A percentile compares a stretch with the other conserved stretches of the same genome.
Evolutionary conservation across 2,888 invertebrate genomes (phyloP).

Genomic region (Dendrolimus pini): DNA sequence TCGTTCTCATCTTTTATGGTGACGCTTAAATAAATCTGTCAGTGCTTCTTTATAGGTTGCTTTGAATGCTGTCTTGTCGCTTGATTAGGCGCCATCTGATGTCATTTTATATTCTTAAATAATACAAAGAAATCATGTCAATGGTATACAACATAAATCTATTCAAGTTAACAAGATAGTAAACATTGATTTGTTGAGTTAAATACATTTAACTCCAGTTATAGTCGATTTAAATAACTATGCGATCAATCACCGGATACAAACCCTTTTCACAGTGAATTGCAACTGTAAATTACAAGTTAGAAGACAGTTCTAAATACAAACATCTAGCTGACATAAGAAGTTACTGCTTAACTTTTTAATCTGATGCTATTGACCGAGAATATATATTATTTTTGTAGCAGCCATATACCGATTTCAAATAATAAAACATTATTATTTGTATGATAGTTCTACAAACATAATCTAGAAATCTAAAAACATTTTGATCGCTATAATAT

Average conservation of each 20-base stretch:
- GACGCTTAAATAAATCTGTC: neutral
- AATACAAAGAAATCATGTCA: neutral
- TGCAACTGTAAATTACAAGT: slow-evolving; percentile 37
- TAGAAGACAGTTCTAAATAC: slow-evolving; percentile 17
- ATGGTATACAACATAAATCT: neutral
- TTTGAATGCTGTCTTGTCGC: neutral
- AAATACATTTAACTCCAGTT: neutral
- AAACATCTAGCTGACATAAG: slow-evolving; percentile 19
- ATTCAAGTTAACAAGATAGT: neutral
- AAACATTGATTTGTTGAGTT: neutral
- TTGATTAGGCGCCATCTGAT: neutral
- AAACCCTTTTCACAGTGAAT: slow-evolving; percentile 37
- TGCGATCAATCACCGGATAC: slow-evolving; percentile 28
- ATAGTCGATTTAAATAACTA: slow-evolving; percentile 20
- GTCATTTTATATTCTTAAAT: neutral
- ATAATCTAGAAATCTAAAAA: no score
- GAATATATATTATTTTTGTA: no score
- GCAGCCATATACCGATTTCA: no score
- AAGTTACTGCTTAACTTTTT: neutral
- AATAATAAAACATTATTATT: no score
- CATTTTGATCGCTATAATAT: no score
- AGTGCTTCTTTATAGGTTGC: neutral
- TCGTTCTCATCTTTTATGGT: neutral
- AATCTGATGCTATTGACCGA: neutral
- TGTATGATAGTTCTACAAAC: no score